Evolutionary conservation across 2,797 vertebrate genomes (phyloP).

Genomic region (Alauda arvensis): DNA sequence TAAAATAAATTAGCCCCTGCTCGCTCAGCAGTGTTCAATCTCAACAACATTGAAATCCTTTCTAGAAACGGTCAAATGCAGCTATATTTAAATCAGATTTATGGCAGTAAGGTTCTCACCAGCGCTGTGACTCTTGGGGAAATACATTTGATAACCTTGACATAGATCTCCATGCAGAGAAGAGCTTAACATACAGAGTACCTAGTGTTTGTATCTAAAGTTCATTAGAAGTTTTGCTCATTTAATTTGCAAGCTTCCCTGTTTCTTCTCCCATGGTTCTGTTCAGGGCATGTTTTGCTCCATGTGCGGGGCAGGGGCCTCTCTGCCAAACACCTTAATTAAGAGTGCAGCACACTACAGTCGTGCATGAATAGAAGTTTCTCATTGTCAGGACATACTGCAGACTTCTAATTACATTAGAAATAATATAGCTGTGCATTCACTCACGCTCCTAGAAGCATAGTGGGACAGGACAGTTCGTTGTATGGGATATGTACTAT

Average conservation of each 20-base stretch:
- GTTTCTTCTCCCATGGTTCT: too few species aligned
- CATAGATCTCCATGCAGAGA: background rate
- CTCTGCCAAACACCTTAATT: background rate
- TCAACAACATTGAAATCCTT: background rate
- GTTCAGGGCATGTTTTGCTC: background rate
- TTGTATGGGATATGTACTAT: fast-evolving
- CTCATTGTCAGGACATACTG: background rate
- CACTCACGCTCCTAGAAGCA: background rate
- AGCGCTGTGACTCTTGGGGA: background rate
- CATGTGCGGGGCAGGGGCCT: background rate
- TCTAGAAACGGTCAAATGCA: background rate
- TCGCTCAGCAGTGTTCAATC: fast-evolving
- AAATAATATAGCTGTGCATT: background rate
- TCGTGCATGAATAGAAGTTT: background rate
- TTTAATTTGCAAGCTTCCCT: too few species aligned
- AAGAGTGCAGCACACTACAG: background rate
- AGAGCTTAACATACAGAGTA: background rate
- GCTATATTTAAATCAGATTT: background rate
- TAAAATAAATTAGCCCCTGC: background rate
- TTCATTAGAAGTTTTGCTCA: too few species aligned
- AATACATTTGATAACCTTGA: background rate
- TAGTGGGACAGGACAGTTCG: background rate
- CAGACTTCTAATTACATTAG: background rate
- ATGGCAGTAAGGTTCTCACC: background rate
- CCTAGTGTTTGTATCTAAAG: too few species aligned